Conservation (phyloP, 2,113 vertebrate genomes). For the Cephalopterus ornatus region DNA sequence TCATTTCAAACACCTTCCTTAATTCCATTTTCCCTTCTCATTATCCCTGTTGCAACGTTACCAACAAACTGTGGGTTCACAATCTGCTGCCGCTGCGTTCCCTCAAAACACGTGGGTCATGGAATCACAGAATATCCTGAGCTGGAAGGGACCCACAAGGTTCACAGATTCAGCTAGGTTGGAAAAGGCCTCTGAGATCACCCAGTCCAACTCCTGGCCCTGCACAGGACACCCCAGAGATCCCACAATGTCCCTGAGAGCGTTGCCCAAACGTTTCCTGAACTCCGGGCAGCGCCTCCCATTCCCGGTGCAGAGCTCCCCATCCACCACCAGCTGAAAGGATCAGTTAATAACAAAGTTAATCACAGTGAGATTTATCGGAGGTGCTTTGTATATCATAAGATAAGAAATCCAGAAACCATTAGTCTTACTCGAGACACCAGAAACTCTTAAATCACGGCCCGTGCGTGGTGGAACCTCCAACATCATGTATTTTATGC, state of each 20-base stretch:
- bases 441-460: not conserved
- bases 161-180: too few relatives aligned
- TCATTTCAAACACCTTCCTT: not conserved
- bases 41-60: not conserved
- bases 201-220: not conserved
- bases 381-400: accelerated
- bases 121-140: not conserved
- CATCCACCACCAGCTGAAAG: not conserved
- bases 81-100: not conserved
- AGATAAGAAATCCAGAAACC: not conserved
- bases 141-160: not conserved
- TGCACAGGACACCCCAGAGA: too few relatives aligned
- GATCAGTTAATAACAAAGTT: not conserved
- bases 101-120: accelerated
- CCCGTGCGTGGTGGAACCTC: accelerated
- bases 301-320: not conserved
- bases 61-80: not conserved
- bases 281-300: not conserved
- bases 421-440: not conserved
- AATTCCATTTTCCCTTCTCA: not conserved
- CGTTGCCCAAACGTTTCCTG: accelerated
- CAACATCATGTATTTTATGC: not conserved
- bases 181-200: too few relatives aligned
- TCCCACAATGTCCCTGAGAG: too few relatives aligned
- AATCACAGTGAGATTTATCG: not conserved